phyloP scores from a whole-genome alignment of 2,888 invertebrate species.

The Allolobophora icterica region DNA sequence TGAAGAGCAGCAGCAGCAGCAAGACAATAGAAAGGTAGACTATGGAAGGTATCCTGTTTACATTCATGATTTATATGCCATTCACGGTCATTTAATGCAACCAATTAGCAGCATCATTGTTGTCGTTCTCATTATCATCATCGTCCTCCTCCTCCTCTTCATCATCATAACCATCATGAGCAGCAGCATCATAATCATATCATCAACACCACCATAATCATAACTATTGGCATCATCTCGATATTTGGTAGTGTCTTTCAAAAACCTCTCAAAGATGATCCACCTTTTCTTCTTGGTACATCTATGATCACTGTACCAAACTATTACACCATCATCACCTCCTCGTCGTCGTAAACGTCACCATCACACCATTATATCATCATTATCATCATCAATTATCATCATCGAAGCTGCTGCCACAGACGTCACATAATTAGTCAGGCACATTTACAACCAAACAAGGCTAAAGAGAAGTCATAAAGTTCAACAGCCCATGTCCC shows the following conservation, averaged over 20 bases:
- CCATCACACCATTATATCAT: neutral
- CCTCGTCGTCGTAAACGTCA: slow-evolving; percentile 27
- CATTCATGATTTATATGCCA: neutral
- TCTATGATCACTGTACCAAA: neutral
- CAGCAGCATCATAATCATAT: neutral
- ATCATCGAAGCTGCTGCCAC: neutral
- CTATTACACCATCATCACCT: neutral
- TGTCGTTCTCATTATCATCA: neutral
- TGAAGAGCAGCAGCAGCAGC: neutral
- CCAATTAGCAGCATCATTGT: neutral
- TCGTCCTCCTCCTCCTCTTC: neutral
- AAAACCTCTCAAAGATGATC: no score
- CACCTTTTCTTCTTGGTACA: no score
- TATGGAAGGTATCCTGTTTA: neutral
- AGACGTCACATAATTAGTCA: neutral
- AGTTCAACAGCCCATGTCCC: no score
- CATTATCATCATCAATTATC: no score
- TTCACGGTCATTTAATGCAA: neutral
- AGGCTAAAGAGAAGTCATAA: no score
- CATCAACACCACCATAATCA: neutral
- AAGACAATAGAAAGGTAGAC: neutral
- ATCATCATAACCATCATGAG: neutral
- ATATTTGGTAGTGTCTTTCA: neutral
- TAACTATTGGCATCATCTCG: neutral
- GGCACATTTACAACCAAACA: no score